Evolutionary conservation across 2,113 vertebrate species (phyloP).

Genomic region (Rhabdornis inornatus): DNA sequence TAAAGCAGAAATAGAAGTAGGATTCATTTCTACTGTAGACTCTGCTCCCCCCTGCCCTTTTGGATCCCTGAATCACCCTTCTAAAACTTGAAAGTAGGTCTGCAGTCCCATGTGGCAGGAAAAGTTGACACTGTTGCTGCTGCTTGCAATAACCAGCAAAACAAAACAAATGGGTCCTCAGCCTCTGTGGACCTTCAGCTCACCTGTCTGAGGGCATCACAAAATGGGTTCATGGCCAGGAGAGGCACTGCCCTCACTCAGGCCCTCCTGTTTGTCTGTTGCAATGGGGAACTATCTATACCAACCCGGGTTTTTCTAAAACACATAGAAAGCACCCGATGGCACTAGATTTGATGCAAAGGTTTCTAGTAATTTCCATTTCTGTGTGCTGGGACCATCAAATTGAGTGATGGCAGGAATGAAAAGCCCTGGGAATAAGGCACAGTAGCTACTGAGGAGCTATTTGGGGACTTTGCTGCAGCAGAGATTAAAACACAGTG

Average conservation of each 20-base stretch:
- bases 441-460: not conserved
- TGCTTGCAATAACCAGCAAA: not conserved
- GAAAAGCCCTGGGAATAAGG: not conserved
- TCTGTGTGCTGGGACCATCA: not conserved
- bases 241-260: not conserved
- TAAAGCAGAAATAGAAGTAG: not conserved
- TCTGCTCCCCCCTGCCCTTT: not conserved
- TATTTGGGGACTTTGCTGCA: not conserved
- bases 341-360: not conserved
- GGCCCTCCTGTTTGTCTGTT: not conserved
- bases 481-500: not conserved
- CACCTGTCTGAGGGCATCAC: not conserved
- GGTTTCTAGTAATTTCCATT: not conserved
- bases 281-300: not conserved
- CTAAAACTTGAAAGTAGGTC: not conserved
- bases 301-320: not conserved
- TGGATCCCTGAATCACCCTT: not conserved
- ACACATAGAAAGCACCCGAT: accelerated
- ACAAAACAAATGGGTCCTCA: accelerated
- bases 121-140: accelerated
- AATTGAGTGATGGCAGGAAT: not conserved
- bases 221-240: not conserved
- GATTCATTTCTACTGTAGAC: not conserved
- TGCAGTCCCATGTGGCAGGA: accelerated
- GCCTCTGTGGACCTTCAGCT: not conserved